Base-by-base conservation (phyloP, 2,888 invertebrate species). In the Pardosa pseudoannulata region DNA sequence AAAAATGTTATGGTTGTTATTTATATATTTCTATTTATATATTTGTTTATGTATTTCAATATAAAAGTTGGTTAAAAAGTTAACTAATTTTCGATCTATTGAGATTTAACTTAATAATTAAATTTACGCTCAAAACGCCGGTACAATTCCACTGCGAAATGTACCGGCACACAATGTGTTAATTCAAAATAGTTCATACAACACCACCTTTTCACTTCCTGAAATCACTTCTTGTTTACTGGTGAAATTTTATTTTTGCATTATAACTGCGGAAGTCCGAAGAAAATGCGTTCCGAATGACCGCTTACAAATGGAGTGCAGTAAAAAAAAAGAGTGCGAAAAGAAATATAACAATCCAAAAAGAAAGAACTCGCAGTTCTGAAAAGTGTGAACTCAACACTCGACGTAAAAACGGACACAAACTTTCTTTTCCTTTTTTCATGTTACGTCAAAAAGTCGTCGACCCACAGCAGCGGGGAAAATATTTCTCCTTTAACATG, bases 261-360 rank as follows among this genome's bases (percentile, higher is more conserved):
- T 80, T 73, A 65, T 31, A 79, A 79, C 46, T 65, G 13, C 80
- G 73, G 80, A 80, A 80, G 80, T 74, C 71, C 27, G 74, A 31
- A 80, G 50, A 32, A 79, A 79, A 79, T 79, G 56, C 32, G 80
- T 80, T 80, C 73, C 73, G 67, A 56, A 68, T 80, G 73, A 67
- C 73, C 74, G 65, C 72, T 67, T 36, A 56, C 56, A 36, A 65
- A 46, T 13, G 16, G n/a, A 0, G 16, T 46, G 19, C 31, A 11
- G n/a, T 19, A 50, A 70, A 32, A 56, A 62, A 16, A 50, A 39
- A 70, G 28, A 19, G n/a, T n/a, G n/a, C n/a, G n/a, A 65, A 71
- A 39, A 62, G n/a, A n/a, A n/a, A n/a, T n/a, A n/a, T n/a, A n/a
- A n/a, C n/a, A n/a, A n/a, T n/a, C n/a, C n/a, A 9, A 36, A 36